phyloP scores from a whole-genome alignment of 2,113 vertebrate genomes.

The Xiphorhynchus elegans region DNA sequence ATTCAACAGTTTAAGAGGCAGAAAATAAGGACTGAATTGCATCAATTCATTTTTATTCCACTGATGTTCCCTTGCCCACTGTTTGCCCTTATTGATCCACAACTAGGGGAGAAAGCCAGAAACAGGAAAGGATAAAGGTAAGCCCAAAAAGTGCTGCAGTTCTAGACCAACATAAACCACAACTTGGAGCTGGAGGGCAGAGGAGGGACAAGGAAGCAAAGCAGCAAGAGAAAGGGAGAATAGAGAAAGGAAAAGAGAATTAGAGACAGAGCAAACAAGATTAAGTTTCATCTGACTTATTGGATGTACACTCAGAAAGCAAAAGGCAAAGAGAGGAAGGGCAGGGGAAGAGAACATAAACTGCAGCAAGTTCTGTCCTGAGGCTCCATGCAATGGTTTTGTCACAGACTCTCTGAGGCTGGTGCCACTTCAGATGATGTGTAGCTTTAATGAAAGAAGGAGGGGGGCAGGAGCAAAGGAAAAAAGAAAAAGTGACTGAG shows the following conservation, averaged over 20 bases:
- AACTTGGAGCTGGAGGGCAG: constrained; percentile 23
- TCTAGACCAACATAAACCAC: constrained; percentile 21
- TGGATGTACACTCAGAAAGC: constrained; percentile 31
- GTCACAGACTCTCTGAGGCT: constrained; percentile 29
- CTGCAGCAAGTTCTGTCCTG: constrained; percentile 48
- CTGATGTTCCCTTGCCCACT: constrained; percentile 17
- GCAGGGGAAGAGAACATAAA: constrained; percentile 36
- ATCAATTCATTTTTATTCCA: constrained; percentile 55
- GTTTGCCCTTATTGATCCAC: constrained; percentile 60
- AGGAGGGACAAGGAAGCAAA: constrained; percentile 7
- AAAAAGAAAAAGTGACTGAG: constrained; percentile 35
- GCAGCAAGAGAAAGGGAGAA: background rate
- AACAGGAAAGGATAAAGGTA: constrained; percentile 68
- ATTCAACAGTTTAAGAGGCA: background rate
- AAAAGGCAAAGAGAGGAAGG: constrained; percentile 28
- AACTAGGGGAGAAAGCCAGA: constrained; percentile 60
- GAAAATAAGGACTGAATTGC: constrained; percentile 2
- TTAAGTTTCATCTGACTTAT: constrained; percentile 63
- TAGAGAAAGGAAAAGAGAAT: constrained; percentile 13
- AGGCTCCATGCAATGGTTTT: constrained; percentile 46
- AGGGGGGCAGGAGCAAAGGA: background rate
- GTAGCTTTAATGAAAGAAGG: constrained; percentile 70
- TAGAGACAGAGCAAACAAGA: constrained; percentile 42
- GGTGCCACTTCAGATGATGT: constrained; percentile 54
- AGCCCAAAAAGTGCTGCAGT: constrained; percentile 23